Evolutionary conservation across 2,888 invertebrate genomes (phyloP).

Genomic region (Osedax frankpressi): DNA sequence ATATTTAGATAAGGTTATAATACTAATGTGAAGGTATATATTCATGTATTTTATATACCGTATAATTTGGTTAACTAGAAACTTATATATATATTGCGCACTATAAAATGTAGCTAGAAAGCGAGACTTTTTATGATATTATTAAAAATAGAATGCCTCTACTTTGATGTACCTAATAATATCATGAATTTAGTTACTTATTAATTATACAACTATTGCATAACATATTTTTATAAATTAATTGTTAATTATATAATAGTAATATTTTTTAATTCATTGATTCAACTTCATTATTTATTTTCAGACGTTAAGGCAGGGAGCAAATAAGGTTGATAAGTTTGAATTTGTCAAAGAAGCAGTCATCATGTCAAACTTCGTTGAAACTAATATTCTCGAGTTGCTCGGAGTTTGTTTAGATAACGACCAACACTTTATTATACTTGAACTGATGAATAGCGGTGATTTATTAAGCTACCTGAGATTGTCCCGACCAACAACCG

Average conservation of each 20-base stretch:
- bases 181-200: neutral
- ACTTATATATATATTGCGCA: too few relatives aligned
- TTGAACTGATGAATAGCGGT: constrained; percentile 95
- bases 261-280: too few relatives aligned
- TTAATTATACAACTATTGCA: neutral
- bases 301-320: constrained; percentile 77
- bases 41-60: too few relatives aligned
- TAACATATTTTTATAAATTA: too few relatives aligned
- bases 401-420: constrained; percentile 87
- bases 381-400: constrained; percentile 80
- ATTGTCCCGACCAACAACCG: constrained; percentile 63
- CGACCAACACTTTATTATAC: constrained; percentile 79
- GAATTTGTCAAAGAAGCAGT: constrained; percentile 93
- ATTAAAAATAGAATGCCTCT: too few relatives aligned
- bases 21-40: too few relatives aligned
- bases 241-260: too few relatives aligned
- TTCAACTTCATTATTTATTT: constrained; percentile 20
- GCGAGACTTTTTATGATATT: too few relatives aligned
- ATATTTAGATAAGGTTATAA: too few relatives aligned
- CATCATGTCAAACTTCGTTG: constrained; percentile 88
- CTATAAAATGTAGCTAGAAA: too few relatives aligned
- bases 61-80: too few relatives aligned
- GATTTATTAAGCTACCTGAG: constrained; percentile 81
- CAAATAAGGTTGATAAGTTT: constrained; percentile 72
- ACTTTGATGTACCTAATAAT: neutral